Base-by-base conservation (phyloP, 2,888 invertebrate genomes). In the Harpalus rubripes region DNA sequence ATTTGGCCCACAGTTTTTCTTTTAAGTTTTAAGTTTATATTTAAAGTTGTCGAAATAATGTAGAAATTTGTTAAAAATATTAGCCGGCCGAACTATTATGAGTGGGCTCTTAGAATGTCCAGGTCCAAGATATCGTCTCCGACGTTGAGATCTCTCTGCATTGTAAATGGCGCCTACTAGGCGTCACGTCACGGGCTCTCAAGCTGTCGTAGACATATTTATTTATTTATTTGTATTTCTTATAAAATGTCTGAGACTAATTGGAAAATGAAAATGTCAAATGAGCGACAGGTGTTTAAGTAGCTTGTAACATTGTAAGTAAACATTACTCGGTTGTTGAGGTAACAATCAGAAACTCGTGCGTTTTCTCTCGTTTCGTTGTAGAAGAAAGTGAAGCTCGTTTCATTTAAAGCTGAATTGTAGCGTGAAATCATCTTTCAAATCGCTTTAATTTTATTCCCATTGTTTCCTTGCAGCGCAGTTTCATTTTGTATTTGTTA, bases 371-470 rank as follows among this genome's bases (percentile, higher is more conserved):
- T 61, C 18, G 22, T 78, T 32, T 78, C 58, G 56, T 78, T 58
- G 56, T 61, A 79, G 61, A 80, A 80, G 80, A 80, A 80, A 80
- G 80, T 80, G 80, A 80, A 80, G 63, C 39, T n/a, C 32, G 15
- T 68, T 63, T 74, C 44, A 74, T 63, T 80, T 80, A 58, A 80
- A 80, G 41, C 63, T 61, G 80, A 63, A 80, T 61, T 80, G 63
- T 63, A 80, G 32, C 80, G 80, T 80, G 80, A 80, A 80, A 80
- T 80, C 61, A 80, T 80, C 80, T 80, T 63, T 80, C 63, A 80
- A 80, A 80, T 63, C 63, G 63, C 63, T 63, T 80, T 80, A 61
- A 80, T 80, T 80, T 80, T 80, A 44, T 61, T 80, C 15, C 61
- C 12, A 80, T 80, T 80, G 80, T 80, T 61, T 80, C 41, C 61